Evolutionary conservation across 2,113 vertebrate species (phyloP).

Genomic region (Osmerus eperlanus): DNA sequence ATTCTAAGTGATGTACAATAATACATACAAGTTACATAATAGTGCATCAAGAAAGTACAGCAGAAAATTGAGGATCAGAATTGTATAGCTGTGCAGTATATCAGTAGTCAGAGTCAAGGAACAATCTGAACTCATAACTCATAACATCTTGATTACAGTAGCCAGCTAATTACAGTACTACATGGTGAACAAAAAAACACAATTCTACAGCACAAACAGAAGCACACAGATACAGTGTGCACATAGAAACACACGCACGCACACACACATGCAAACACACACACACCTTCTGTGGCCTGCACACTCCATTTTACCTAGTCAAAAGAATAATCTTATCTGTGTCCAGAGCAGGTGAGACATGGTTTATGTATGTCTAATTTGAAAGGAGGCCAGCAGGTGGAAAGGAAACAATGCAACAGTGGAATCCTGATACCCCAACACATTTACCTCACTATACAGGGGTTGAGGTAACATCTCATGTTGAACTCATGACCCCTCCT

Average conservation of each 20-base stretch:
- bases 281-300: not conserved
- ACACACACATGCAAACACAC: slow-evolving; percentile 5
- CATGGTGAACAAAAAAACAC: not conserved
- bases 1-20: too few species aligned
- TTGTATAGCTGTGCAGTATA: too few species aligned
- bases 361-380: slow-evolving; percentile 34
- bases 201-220: not conserved
- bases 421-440: slow-evolving; percentile 28
- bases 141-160: too few species aligned
- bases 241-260: not conserved
- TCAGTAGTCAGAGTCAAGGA: too few species aligned
- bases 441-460: slow-evolving; percentile 20
- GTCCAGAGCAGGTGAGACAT: not conserved
- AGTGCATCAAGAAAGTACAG: too few species aligned
- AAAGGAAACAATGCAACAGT: slow-evolving; percentile 24
- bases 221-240: slow-evolving; percentile 6
- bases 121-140: too few species aligned
- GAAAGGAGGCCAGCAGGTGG: slow-evolving; percentile 51
- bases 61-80: too few species aligned
- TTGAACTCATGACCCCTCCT: slow-evolving; percentile 38
- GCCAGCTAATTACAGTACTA: too few species aligned
- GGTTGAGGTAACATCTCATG: slow-evolving; percentile 18
- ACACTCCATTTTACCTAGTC: not conserved
- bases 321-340: not conserved
- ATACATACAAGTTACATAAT: too few species aligned